Conservation (phyloP, 2,888 invertebrate species). For the Hetaerina titia region DNA sequence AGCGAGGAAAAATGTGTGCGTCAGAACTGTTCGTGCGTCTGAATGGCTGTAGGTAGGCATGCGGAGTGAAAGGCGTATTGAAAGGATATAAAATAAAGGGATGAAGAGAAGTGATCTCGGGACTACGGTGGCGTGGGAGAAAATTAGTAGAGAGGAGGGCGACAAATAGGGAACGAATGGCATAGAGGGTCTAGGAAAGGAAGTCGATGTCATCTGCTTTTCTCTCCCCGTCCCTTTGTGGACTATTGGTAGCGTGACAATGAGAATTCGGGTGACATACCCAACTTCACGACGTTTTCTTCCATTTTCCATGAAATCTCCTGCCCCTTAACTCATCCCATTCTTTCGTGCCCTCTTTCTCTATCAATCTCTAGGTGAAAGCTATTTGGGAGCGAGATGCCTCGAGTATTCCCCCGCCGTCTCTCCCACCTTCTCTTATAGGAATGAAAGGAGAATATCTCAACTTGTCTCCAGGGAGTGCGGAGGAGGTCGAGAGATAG, state of each 20-base stretch:
- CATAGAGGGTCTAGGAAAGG: neutral
- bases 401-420: too few relatives aligned
- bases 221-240: neutral
- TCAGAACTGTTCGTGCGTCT: too few relatives aligned
- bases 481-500: neutral
- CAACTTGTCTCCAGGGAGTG: neutral
- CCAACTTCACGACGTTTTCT: neutral
- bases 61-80: too few relatives aligned
- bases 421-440: neutral
- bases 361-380: neutral
- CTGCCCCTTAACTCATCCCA: neutral
- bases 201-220: neutral
- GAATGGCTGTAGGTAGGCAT: too few relatives aligned
- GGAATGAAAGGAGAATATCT: neutral
- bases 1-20: too few relatives aligned
- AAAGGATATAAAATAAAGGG: too few relatives aligned
- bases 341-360: neutral
- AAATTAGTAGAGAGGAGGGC: too few relatives aligned
- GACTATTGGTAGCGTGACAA: constrained; percentile 4
- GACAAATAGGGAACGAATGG: neutral
- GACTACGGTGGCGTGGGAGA: too few relatives aligned
- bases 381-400: neutral
- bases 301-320: neutral
- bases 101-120: too few relatives aligned
- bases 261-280: neutral